phyloP scores from a whole-genome alignment of 92 coral and sea anemone species.

The Pocillopora grandis region DNA sequence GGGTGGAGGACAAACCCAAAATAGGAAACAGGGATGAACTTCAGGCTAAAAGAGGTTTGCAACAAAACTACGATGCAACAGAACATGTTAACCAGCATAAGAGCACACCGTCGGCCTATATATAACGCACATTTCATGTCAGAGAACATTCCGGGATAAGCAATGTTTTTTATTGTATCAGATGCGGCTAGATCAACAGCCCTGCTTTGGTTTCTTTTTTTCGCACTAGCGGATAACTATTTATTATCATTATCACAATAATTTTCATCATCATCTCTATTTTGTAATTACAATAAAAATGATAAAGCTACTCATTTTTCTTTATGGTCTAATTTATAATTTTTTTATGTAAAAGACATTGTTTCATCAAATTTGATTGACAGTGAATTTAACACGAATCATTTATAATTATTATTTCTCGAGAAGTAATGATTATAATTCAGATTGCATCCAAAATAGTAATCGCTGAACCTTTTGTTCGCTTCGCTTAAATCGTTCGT shows the following conservation, averaged over 20 bases:
- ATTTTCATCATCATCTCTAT: no score
- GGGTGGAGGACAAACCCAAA: background rate
- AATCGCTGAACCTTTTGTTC: background rate
- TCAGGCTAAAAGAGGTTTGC: background rate
- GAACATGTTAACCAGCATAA: background rate
- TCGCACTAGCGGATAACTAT: no score
- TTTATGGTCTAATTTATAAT: no score
- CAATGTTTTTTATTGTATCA: no score
- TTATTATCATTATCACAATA: no score
- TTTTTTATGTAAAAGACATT: background rate
- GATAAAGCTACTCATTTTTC: no score
- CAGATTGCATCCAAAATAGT: no score
- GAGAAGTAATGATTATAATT: no score
- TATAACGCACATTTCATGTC: background rate
- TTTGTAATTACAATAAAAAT: no score
- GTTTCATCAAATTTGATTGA: background rate
- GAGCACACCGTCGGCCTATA: conserved; percentile 25
- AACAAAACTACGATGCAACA: background rate
- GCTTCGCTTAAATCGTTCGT: background rate
- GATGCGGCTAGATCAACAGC: no score
- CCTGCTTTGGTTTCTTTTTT: no score
- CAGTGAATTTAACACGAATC: background rate
- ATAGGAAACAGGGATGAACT: background rate
- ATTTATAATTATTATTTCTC: background rate
- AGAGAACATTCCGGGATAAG: no score